Conservation (phyloP, 2,113 vertebrate species). For the Etia nguti region DNA sequence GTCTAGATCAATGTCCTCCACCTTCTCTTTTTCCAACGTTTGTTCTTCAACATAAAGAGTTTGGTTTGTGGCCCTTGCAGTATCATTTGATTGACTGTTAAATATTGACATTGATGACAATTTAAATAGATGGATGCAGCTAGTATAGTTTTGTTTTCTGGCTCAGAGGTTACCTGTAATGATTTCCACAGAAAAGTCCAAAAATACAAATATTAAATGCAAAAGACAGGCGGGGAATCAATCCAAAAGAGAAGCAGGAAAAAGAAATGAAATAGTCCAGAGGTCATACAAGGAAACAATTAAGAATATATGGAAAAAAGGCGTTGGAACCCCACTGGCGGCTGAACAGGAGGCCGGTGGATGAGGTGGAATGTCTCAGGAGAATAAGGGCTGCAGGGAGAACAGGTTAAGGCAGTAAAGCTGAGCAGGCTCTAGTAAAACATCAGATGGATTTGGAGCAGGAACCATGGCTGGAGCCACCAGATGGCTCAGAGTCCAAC, state of each 20-base stretch:
- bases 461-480: not conserved
- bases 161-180: not conserved
- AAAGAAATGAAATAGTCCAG: not conserved
- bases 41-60: constrained; percentile 18
- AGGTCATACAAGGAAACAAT: not conserved
- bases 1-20: not conserved
- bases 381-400: not conserved
- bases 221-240: not conserved
- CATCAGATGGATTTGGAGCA: not conserved
- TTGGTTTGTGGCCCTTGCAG: not conserved
- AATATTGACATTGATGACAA: constrained; percentile 15
- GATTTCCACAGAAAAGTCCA: not conserved
- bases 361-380: not conserved
- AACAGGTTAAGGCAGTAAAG: not conserved
- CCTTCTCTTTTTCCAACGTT: not conserved
- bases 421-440: not conserved
- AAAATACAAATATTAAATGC: not conserved
- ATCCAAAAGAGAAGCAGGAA: not conserved
- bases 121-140: constrained; percentile 34
- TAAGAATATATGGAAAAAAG: not conserved
- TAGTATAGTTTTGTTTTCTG: constrained; percentile 28
- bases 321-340: not conserved
- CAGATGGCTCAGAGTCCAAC: not conserved
- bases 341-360: not conserved
- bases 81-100: not conserved